These are phyloP conservation scores for Dicerorhinus sumatrensis DNA, from an alignment of 2,113 vertebrate species.

Conservation along the genomic window DNA sequence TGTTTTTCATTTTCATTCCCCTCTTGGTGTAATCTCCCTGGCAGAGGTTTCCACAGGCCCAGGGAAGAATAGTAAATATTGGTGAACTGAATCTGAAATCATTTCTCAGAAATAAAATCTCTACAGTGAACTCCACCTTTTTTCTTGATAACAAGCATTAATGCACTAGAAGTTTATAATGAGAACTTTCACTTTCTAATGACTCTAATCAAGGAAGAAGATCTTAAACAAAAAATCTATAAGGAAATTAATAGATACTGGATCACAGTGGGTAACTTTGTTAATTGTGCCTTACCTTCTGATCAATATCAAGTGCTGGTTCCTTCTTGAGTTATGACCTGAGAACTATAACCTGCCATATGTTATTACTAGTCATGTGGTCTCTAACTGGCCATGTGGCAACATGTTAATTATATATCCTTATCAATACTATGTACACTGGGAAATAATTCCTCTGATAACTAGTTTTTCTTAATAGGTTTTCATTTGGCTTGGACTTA, in stretches of 20 bases:
- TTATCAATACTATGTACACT: background rate
- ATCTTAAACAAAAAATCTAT: background rate
- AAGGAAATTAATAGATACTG: background rate
- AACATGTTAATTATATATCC: background rate
- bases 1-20: background rate
- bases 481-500: background rate
- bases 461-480: background rate
- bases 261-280: background rate
- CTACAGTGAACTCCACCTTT: background rate
- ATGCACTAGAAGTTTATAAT: background rate
- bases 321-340: background rate
- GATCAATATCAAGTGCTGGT: background rate
- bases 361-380: background rate
- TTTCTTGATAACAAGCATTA: background rate
- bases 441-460: conserved; percentile 34
- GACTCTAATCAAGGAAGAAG: background rate
- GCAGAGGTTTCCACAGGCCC: background rate
- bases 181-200: background rate
- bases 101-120: conserved; percentile 43
- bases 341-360: background rate
- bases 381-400: background rate
- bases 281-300: background rate
- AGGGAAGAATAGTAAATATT: background rate
- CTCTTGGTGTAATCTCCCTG: background rate
- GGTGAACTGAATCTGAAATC: background rate